Evolutionary conservation across 2,888 invertebrate genomes (phyloP).

Genomic region (Caenorhabditis sp.): DNA sequence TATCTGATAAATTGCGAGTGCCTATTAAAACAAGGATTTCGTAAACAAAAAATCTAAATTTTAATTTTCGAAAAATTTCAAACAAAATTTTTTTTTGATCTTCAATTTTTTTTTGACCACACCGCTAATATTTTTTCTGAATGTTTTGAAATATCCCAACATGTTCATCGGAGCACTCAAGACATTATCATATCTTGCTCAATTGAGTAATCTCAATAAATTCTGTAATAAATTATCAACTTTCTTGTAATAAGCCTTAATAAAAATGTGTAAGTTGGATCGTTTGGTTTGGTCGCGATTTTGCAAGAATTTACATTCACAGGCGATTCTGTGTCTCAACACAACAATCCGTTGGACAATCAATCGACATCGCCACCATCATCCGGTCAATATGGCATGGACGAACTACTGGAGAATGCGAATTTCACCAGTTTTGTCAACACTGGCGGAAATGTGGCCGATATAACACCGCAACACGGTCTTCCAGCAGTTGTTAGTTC

Average conservation of each 20-base stretch:
- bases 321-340: slow-evolving; percentile 32
- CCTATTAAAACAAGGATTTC: no score
- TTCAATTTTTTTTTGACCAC: background rate
- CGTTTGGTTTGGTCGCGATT: background rate
- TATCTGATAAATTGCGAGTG: no score
- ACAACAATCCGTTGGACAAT: background rate
- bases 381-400: background rate
- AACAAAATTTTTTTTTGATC: background rate
- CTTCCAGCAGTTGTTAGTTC: slow-evolving; percentile 1
- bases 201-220: background rate
- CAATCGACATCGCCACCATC: background rate
- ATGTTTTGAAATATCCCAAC: no score
- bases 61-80: background rate
- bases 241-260: slow-evolving; percentile 1
- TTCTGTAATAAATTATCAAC: background rate
- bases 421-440: background rate
- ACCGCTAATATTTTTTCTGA: background rate
- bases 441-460: background rate
- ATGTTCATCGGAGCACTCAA: no score
- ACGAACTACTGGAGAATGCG: background rate
- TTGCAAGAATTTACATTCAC: background rate
- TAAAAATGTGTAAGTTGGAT: background rate
- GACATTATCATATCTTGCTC: background rate
- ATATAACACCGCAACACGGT: background rate
- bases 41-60: no score